Percentiles rank a stretch among this genome's conserved stretches.
phyloP scores from a whole-genome alignment of 2,113 vertebrate genomes.

The Tachycineta bicolor region DNA sequence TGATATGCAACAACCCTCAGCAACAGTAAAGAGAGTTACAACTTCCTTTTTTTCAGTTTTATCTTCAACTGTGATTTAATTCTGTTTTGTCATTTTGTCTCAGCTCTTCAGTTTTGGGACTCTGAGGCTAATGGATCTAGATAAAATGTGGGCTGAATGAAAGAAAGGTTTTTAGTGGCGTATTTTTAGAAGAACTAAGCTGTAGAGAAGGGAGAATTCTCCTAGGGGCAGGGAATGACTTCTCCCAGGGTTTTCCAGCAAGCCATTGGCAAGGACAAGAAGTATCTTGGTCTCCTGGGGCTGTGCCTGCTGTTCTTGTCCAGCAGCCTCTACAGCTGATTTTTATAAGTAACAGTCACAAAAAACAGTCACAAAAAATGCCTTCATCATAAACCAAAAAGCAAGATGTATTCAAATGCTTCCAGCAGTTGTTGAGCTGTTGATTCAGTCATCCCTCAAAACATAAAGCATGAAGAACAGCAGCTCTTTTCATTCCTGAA shows the following conservation, averaged over 20 bases:
- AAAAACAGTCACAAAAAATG: not conserved
- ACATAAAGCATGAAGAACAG: not conserved
- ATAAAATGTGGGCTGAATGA: not conserved
- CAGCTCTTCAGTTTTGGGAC: not conserved
- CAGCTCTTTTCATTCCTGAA: not conserved
- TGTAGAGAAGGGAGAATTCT: not conserved
- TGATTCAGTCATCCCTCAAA: conserved; percentile 1
- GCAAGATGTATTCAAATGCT: conserved; percentile 10
- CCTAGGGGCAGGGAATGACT: not conserved
- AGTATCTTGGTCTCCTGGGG: not conserved
- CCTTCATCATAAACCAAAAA: not conserved
- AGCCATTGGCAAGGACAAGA: not conserved
- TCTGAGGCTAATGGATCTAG: not conserved
- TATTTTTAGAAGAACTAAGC: not conserved
- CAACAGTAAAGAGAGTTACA: not conserved
- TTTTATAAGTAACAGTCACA: not conserved
- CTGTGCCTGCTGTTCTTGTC: not conserved
- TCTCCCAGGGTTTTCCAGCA: not conserved
- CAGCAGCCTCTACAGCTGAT: not conserved
- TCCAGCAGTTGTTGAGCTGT: not conserved
- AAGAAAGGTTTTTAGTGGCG: not conserved
- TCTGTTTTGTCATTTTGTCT: not conserved
- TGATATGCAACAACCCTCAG: not conserved
- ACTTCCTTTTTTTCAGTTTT: not conserved
- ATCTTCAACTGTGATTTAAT: not conserved